Percentiles rank a stretch among this genome's conserved stretches.
Conservation (phyloP, 2,888 invertebrate genomes). For the Trichopria drosophilae region DNA sequence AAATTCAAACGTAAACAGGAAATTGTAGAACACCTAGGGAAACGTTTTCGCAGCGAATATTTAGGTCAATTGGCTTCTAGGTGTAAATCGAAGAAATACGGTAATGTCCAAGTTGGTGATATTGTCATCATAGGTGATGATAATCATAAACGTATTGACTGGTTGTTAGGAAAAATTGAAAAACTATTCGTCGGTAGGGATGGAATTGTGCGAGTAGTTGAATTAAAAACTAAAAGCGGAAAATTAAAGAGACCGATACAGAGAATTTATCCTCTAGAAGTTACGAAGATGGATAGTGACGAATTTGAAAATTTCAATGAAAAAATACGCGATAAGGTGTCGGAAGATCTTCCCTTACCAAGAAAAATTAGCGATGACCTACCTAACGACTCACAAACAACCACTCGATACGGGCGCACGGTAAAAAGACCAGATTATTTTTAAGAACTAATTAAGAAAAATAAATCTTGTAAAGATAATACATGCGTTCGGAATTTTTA, state of each 20-base stretch:
- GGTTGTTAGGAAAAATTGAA: constrained; percentile 34
- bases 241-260: constrained; percentile 32
- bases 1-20: constrained; percentile 16
- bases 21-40: constrained; percentile 25
- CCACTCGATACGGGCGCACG: no score
- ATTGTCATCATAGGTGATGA: constrained; percentile 36
- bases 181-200: constrained; percentile 29
- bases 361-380: no score
- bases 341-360: no score
- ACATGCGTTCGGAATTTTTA: no score
- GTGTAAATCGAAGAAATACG: background rate
- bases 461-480: no score
- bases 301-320: no score
- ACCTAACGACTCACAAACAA: no score
- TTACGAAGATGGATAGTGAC: no score
- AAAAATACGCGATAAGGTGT: no score
- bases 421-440: no score
- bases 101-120: constrained; percentile 19
- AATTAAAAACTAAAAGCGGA: no score
- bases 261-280: constrained; percentile 34
- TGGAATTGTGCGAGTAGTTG: constrained; percentile 22
- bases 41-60: constrained; percentile 24
- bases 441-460: no score
- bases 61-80: constrained; percentile 13
- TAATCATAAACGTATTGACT: constrained; percentile 30